Percentiles rank a stretch among this genome's conserved stretches.
phyloP scores from a whole-genome alignment of 2,113 vertebrate species.

The Spermophilus dauricus region DNA sequence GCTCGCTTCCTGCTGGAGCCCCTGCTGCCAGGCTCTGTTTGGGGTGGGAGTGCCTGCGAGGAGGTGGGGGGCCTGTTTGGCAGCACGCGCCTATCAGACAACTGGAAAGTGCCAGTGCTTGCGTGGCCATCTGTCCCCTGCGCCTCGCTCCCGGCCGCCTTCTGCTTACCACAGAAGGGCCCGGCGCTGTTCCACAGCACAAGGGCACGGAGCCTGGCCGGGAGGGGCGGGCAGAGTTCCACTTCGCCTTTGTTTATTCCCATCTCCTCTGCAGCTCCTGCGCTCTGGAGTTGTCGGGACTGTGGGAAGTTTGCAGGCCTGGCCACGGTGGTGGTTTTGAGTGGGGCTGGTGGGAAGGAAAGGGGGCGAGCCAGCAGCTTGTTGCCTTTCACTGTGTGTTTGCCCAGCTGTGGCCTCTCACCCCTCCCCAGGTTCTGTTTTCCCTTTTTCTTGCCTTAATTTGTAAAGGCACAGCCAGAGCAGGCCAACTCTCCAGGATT shows the following conservation, averaged over 20 bases:
- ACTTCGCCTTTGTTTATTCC: conserved; percentile 80
- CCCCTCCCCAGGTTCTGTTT: neutral
- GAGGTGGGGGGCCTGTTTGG: conserved; percentile 68
- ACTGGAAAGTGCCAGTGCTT: conserved; percentile 84
- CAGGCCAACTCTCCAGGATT: neutral
- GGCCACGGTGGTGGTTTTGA: neutral
- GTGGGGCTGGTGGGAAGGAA: conserved; percentile 75
- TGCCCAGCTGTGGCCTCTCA: conserved; percentile 65
- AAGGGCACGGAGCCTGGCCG: conserved; percentile 69
- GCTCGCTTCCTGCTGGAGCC: neutral
- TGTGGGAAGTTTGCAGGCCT: conserved; percentile 84
- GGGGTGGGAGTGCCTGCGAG: neutral
- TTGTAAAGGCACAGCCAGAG: neutral
- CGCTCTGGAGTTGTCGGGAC: conserved; percentile 71
- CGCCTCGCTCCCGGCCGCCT: conserved; percentile 80
- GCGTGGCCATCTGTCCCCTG: conserved; percentile 88
- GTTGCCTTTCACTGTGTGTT: neutral
- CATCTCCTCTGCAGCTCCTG: conserved; percentile 20
- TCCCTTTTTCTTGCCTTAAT: conserved; percentile 35
- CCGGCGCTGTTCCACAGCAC: conserved; percentile 57
- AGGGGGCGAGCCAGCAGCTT: neutral
- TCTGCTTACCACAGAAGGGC: conserved; percentile 85
- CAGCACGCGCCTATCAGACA: conserved; percentile 82
- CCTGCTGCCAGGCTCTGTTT: neutral
- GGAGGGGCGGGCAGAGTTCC: conserved; percentile 70